These are phyloP conservation scores for Nicator chloris DNA, from an alignment of 2,113 vertebrate species.

Conservation along the genomic window DNA sequence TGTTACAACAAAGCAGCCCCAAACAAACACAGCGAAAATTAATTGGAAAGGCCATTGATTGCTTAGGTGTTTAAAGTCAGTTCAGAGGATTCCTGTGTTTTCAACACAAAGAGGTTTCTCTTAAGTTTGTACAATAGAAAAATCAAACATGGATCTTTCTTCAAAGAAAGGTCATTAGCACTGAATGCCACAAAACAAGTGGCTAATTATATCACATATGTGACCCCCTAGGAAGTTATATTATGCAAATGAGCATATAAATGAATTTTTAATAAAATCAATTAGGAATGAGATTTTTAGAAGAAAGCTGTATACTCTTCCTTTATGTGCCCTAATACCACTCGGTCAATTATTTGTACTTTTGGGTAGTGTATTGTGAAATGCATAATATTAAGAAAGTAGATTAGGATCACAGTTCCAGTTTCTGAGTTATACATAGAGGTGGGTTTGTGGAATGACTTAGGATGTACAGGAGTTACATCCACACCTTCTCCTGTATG, in stretches of 20 bases:
- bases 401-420: not conserved
- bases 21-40: not conserved
- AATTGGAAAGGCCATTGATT: constrained; percentile 2
- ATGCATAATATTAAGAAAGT: not conserved
- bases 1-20: not conserved
- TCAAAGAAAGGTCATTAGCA: not conserved
- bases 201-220: not conserved
- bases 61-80: not conserved
- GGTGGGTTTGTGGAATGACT: not conserved
- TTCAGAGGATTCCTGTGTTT: not conserved
- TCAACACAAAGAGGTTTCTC: not conserved
- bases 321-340: not conserved
- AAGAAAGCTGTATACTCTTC: not conserved
- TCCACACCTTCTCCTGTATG: not conserved
- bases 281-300: not conserved
- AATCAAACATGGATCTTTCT: not conserved
- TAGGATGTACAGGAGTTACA: not conserved
- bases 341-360: not conserved
- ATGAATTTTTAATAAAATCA: not conserved
- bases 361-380: not conserved
- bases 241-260: not conserved
- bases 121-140: not conserved
- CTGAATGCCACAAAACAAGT: not conserved
- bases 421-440: not conserved
- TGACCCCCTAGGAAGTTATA: not conserved